Evolutionary conservation across 1,140 invertebrate genomes (phyloP), one percentile per base, ranked within the genome.

Genomic region (Zaprionus kolodkinae): DNA sequence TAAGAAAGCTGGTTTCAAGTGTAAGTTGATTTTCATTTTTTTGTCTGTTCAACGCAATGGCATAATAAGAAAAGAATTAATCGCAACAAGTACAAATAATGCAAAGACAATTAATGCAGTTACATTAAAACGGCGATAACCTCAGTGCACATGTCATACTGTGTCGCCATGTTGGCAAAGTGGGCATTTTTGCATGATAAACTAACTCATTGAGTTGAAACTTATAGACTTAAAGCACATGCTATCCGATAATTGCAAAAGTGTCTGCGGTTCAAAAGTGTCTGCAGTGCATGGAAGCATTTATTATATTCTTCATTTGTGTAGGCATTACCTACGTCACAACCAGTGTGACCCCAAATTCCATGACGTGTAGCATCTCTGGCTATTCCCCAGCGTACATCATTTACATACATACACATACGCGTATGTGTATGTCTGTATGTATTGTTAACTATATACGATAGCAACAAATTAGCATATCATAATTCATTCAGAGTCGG

Each of bases 91-190:
- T 25, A 1, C 63, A 70, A 61, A 7, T 6, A 57, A 43, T 55
- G n/a, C 1, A 36, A 54, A 54, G 27, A 36, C 3, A 68, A 12
- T n/a, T 25, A 12, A 52, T 38, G 6, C 25, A 63, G n/a, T 62
- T 35, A 21, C 10, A 50, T 11, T 50, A 25, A 21, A 50, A 50
- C 17, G 45, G 17, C 17, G 45, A n/a, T 30, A 48, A 59, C 11
- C 27, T 48, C 50, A 27, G 33, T 61, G 62, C 61, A 59, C 73
- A 65, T 72, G 48, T 54, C 38, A 60, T 54, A 43, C 54, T 5
- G 12, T 17, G 27, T 50, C 68, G 84, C 84, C 84, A 87, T 87
- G 80, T 87, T 87, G 84, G 84, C 84, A 89, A 67, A 75, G 63
- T 78, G 50, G 21, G 10, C 27, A 35, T 25, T 50, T 3, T 11